A percentile compares a stretch with the other conserved stretches of the same genome.
Conservation (phyloP, 2,797 vertebrate genomes). For the Kryptopterus vitreolus region DNA sequence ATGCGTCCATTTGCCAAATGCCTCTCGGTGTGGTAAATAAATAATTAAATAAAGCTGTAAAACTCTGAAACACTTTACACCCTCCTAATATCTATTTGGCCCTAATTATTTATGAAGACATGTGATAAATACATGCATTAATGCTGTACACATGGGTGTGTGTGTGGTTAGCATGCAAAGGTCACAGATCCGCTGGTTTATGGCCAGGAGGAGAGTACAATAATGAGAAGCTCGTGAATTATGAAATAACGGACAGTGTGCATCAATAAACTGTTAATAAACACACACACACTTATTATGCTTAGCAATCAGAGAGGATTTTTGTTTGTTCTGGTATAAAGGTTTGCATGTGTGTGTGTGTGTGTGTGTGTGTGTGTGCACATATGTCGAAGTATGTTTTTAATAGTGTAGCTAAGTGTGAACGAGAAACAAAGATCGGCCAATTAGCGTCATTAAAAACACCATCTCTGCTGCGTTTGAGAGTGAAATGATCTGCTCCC, state of each 20-base stretch:
- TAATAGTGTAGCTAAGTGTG: slow-evolving; percentile 30
- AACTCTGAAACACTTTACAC: slow-evolving; percentile 23
- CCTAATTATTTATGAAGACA: slow-evolving; percentile 42
- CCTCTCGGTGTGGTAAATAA: slow-evolving; percentile 2
- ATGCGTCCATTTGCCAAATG: slow-evolving; percentile 9
- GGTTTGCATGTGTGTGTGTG: not conserved
- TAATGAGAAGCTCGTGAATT: slow-evolving; percentile 74
- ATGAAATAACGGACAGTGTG: slow-evolving; percentile 67
- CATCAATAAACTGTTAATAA: slow-evolving; percentile 70
- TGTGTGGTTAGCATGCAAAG: slow-evolving; percentile 41
- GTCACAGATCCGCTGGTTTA: slow-evolving; percentile 46
- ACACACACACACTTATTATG: not conserved
- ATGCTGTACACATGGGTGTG: slow-evolving; percentile 29
- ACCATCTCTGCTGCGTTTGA: slow-evolving; percentile 66
- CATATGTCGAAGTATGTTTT: slow-evolving; percentile 1
- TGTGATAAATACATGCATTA: slow-evolving; percentile 41
- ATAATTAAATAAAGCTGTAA: slow-evolving; percentile 20
- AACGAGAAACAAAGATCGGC: slow-evolving; percentile 60
- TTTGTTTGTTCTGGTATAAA: slow-evolving; percentile 16
- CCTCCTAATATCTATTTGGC: slow-evolving; percentile 33
- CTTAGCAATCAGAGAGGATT: slow-evolving; percentile 24
- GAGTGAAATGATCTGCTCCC: slow-evolving; percentile 69
- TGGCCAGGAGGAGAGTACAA: slow-evolving; percentile 55
- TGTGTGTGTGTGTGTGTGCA: slow-evolving; percentile 10
- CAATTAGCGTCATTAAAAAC: slow-evolving; percentile 72